A percentile compares a stretch with the other conserved stretches of the same genome.
Evolutionary conservation across 2,888 invertebrate genomes (phyloP).

Genomic region (Hirudinaria manillensis): DNA sequence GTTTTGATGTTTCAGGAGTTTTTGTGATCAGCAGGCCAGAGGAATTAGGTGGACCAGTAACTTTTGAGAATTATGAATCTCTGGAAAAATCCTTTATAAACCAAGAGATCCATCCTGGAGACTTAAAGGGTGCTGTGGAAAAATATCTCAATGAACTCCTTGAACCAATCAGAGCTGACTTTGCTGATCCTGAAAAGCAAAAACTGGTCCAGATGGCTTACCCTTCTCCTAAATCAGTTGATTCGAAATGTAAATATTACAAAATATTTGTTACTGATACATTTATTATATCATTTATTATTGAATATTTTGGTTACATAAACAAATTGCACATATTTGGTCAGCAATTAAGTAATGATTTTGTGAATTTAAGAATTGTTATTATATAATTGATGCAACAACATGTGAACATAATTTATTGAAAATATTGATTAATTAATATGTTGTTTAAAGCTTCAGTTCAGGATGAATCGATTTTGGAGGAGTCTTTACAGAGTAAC

Average conservation of each 20-base stretch:
- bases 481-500: too few relatives aligned
- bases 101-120: slow-evolving; percentile 76
- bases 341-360: too few relatives aligned
- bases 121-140: slow-evolving; percentile 80
- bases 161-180: slow-evolving; percentile 79
- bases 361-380: too few relatives aligned
- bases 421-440: too few relatives aligned
- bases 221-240: slow-evolving; percentile 57
- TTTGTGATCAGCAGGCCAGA: slow-evolving; percentile 62
- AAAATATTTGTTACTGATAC: too few relatives aligned
- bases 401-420: too few relatives aligned
- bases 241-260: neutral
- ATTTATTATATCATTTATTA: too few relatives aligned
- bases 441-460: too few relatives aligned
- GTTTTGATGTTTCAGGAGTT: slow-evolving; percentile 46
- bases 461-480: too few relatives aligned
- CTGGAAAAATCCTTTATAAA: slow-evolving; percentile 77
- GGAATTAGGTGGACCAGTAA: slow-evolving; percentile 68
- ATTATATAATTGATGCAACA: too few relatives aligned
- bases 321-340: too few relatives aligned
- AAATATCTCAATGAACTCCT: slow-evolving; percentile 76
- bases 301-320: too few relatives aligned
- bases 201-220: slow-evolving; percentile 76
- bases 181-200: slow-evolving; percentile 72
- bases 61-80: slow-evolving; percentile 67